phyloP scores from a whole-genome alignment of 2,113 vertebrate species.

The Corythoichthys intestinalis region DNA sequence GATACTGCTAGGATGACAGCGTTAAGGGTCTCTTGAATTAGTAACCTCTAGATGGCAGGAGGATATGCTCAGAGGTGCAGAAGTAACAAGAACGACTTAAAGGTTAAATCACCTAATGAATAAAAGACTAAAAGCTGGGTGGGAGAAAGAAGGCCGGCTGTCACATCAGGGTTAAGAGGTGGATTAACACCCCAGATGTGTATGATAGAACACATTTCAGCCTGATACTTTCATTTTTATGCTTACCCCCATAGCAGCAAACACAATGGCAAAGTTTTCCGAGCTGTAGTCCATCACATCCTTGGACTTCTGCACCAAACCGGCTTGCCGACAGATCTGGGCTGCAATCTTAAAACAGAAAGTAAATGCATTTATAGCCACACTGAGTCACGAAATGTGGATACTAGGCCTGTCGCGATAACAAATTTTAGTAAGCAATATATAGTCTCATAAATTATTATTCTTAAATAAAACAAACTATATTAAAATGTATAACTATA shows the following conservation, averaged over 20 bases:
- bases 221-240: not conserved
- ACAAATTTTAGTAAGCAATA: no score
- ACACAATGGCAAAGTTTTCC: constrained; percentile 81
- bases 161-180: constrained; percentile 54
- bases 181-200: constrained; percentile 43
- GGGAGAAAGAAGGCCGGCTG: constrained; percentile 32
- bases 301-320: constrained; percentile 78
- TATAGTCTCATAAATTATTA: no score
- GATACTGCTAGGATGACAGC: constrained; percentile 38
- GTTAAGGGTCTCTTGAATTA: constrained; percentile 56
- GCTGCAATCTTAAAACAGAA: constrained; percentile 71
- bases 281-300: constrained; percentile 79
- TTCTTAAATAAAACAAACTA: no score
- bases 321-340: constrained; percentile 81
- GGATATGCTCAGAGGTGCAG: constrained; percentile 59
- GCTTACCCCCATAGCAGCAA: constrained; percentile 80
- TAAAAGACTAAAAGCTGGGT: constrained; percentile 40
- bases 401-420: no score
- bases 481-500: no score
- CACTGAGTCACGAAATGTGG: not conserved
- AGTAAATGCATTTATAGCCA: not conserved
- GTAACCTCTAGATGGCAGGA: constrained; percentile 38
- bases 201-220: not conserved
- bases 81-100: constrained; percentile 63
- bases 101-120: constrained; percentile 66